Conservation (phyloP, 2,888 invertebrate genomes). For the Microctonus hyperodae region DNA sequence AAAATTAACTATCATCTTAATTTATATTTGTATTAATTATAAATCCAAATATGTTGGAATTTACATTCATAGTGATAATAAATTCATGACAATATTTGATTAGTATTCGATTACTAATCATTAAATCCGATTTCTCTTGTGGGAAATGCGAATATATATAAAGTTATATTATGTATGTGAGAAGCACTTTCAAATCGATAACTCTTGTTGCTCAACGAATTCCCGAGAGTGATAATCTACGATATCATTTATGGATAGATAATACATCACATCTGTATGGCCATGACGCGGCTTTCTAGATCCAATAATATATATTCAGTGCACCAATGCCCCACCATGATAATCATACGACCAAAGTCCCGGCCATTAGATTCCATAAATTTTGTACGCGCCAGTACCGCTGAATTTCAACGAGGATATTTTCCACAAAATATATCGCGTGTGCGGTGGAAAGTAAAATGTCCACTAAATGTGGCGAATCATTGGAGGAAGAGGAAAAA, state of each 20-base stretch:
- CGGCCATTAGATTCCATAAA: constrained; percentile 21
- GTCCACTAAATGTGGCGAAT: constrained; percentile 8
- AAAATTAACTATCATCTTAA: neutral
- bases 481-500: neutral
- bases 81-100: neutral
- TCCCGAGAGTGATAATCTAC: constrained; percentile 19
- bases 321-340: constrained; percentile 7
- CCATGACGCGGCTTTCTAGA: constrained; percentile 6
- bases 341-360: constrained; percentile 9
- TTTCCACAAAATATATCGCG: constrained; percentile 8
- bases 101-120: neutral
- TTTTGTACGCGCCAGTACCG: constrained; percentile 15
- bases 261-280: constrained; percentile 22
- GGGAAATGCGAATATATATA: neutral
- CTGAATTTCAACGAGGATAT: constrained; percentile 24
- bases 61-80: neutral
- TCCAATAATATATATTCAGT: constrained; percentile 26
- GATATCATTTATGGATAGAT: constrained; percentile 20
- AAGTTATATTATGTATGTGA: no score
- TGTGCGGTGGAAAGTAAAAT: neutral
- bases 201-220: constrained; percentile 4
- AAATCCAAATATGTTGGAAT: neutral
- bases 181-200: constrained; percentile 13
- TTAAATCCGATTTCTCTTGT: constrained; percentile 6
- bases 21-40: neutral